These are phyloP conservation scores for Nixonia krombeini DNA, from an alignment of 1,140 invertebrate genomes.

Conservation along the genomic window DNA sequence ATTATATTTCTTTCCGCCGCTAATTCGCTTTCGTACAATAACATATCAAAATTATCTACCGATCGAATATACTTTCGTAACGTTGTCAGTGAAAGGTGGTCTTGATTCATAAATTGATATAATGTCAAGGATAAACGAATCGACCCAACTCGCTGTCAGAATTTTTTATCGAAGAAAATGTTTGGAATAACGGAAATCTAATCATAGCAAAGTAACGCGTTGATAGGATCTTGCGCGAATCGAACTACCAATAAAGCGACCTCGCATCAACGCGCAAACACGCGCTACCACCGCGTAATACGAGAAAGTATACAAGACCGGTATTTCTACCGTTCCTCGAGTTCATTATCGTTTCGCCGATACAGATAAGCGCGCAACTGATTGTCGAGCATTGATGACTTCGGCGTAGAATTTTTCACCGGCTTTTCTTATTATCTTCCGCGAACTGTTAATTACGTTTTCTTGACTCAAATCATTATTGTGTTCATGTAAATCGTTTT, in stretches of 20 bases:
- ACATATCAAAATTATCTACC: too few species aligned
- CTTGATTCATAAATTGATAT: background rate
- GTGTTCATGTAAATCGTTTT: too few species aligned
- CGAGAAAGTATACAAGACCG: constrained; percentile 21
- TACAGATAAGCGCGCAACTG: constrained; percentile 2
- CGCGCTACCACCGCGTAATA: constrained; percentile 2
- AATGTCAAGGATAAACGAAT: constrained; percentile 40
- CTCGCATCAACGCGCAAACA: constrained; percentile 18
- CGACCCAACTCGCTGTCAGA: background rate
- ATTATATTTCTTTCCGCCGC: too few species aligned
- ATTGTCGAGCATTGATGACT: constrained; percentile 20
- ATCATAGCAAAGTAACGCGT: constrained; percentile 31
- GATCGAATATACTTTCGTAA: too few species aligned
- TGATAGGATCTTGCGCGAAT: constrained; percentile 24
- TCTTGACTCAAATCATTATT: too few species aligned
- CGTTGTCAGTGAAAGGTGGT: background rate
- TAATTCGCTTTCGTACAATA: too few species aligned
- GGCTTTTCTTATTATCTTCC: too few species aligned
- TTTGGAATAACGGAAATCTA: constrained; percentile 34
- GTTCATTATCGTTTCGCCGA: constrained; percentile 21
- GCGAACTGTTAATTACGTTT: too few species aligned
- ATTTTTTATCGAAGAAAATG: constrained; percentile 21
- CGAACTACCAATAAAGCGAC: constrained; percentile 26
- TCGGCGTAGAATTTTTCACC: too few species aligned
- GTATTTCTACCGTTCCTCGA: constrained; percentile 31